phyloP scores from a whole-genome alignment of 2,888 invertebrate species.

The Zeuzera pyrina region DNA sequence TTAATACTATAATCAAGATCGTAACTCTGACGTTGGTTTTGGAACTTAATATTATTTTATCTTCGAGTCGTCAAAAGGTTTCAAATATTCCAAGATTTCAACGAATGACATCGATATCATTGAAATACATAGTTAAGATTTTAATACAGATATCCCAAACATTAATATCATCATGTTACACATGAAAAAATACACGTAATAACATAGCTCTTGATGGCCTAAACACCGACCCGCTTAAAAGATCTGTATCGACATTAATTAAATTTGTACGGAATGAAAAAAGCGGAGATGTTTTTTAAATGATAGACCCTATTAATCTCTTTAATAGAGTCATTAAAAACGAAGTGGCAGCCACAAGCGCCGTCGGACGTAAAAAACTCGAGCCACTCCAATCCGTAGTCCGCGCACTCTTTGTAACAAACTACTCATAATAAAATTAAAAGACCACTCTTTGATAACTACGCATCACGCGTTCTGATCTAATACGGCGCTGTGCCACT shows the following conservation, averaged over 20 bases:
- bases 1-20: too few species aligned
- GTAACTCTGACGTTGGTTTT: too few species aligned
- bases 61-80: too few species aligned
- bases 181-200: background rate
- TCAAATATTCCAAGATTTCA: too few species aligned
- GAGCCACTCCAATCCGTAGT: background rate
- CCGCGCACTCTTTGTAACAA: conserved; percentile 14
- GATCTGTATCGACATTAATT: conserved; percentile 61
- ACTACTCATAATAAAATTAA: conserved; percentile 43
- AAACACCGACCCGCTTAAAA: conserved; percentile 23
- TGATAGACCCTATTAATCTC: conserved; percentile 63
- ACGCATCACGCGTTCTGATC: conserved; percentile 26
- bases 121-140: too few species aligned
- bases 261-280: conserved; percentile 61
- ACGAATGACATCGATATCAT: too few species aligned
- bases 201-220: conserved; percentile 1
- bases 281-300: conserved; percentile 48
- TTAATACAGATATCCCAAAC: too few species aligned
- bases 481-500: conserved; percentile 22
- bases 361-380: conserved; percentile 26
- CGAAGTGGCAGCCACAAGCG: conserved; percentile 47
- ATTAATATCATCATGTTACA: background rate
- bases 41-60: too few species aligned
- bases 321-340: conserved; percentile 70
- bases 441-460: conserved; percentile 32